These are phyloP conservation scores for Marmota monax DNA, from an alignment of 2,113 vertebrate genomes.

Conservation along the genomic window DNA sequence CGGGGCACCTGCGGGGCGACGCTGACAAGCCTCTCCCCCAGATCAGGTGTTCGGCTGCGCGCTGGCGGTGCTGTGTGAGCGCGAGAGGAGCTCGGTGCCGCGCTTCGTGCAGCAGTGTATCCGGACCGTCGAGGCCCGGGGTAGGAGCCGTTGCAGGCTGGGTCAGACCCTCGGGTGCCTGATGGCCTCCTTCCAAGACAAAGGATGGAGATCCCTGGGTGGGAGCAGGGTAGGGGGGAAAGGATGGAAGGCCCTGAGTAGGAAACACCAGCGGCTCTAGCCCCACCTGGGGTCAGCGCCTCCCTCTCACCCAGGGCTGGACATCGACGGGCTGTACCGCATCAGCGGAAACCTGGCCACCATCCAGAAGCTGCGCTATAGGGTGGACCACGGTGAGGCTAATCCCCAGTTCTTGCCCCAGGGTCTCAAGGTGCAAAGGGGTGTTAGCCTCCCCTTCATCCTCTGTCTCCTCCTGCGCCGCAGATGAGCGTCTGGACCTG, in stretches of 20 bases:
- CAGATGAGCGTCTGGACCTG: conserved; percentile 94
- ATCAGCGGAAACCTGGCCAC: conserved; percentile 97
- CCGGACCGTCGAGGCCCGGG: conserved; percentile 92
- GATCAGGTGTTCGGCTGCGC: conserved; percentile 96
- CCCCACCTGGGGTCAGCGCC: background rate
- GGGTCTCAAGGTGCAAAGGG: background rate
- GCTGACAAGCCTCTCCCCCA: conserved; percentile 76
- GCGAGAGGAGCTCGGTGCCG: conserved; percentile 91
- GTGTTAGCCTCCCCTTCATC: background rate
- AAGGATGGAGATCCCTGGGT: background rate
- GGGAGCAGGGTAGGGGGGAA: background rate
- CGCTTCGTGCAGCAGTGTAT: conserved; percentile 94
- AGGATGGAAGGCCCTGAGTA: no score
- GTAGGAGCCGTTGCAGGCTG: conserved; percentile 77
- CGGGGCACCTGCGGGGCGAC: background rate
- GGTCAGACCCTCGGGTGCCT: background rate
- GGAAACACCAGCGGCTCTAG: background rate
- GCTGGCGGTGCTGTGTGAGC: conserved; percentile 90
- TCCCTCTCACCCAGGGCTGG: conserved; percentile 83
- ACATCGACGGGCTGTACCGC: conserved; percentile 96
- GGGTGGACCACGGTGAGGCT: conserved; percentile 94
- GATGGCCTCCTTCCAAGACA: background rate
- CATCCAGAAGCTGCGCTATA: conserved; percentile 96
- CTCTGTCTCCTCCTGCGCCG: background rate
- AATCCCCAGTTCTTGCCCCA: background rate